A percentile compares a stretch with the other conserved stretches of the same genome.
phyloP scores from a whole-genome alignment of 2,113 vertebrate genomes.

The Aspidoscelis tigris region DNA sequence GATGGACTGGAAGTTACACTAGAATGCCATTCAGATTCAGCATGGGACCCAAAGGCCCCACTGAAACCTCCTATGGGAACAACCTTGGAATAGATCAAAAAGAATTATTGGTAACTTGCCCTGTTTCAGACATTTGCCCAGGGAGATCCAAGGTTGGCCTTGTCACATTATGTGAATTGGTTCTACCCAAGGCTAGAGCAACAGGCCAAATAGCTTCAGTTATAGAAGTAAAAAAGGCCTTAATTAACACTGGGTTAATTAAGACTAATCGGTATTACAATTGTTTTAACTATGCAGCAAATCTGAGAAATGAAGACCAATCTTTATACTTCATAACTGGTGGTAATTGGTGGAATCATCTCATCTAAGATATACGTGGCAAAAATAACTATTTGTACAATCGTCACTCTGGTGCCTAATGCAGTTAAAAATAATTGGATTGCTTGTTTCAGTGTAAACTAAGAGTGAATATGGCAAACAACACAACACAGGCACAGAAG shows the following conservation, averaged over 20 bases:
- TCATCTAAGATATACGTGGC: too few relatives aligned
- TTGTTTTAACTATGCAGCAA: not conserved
- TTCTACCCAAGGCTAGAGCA: conserved; percentile 28
- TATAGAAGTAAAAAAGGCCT: conserved; percentile 40
- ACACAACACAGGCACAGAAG: not conserved
- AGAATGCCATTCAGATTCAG: too few relatives aligned
- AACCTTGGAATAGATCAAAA: too few relatives aligned
- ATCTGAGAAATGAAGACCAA: not conserved
- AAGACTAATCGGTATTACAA: not conserved
- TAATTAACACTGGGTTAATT: conserved; percentile 53
- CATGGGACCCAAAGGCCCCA: too few relatives aligned
- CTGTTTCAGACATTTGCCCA: too few relatives aligned
- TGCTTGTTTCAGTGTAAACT: not conserved
- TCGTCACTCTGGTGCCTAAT: not conserved
- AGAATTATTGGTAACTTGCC: too few relatives aligned
- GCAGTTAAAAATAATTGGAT: not conserved
- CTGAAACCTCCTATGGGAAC: too few relatives aligned
- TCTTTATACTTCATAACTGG: too few relatives aligned
- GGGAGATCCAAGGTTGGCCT: too few relatives aligned
- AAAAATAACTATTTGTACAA: too few relatives aligned
- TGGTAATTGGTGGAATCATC: not conserved
- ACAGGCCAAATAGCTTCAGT: conserved; percentile 27
- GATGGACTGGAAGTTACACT: too few relatives aligned
- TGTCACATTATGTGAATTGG: not conserved
- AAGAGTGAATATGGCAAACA: not conserved